A percentile compares a stretch with the other conserved stretches of the same genome.
These are phyloP conservation scores for Indri indri DNA, from an alignment of 2,113 vertebrate genomes.

Conservation along the genomic window DNA sequence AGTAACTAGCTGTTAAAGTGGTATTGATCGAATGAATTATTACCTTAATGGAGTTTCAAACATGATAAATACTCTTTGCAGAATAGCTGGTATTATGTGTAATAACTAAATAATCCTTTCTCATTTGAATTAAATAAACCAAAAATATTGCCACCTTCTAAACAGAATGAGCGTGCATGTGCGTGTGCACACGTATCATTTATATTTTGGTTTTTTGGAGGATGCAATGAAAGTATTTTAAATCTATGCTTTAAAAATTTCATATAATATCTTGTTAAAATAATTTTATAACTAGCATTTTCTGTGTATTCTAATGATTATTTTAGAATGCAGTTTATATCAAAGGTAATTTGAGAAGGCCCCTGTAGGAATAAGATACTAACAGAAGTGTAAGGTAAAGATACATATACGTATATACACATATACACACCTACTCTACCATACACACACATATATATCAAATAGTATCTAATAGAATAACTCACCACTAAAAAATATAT, in stretches of 20 bases:
- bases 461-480: background rate
- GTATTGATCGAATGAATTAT: background rate
- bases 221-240: background rate
- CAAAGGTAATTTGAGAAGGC: background rate
- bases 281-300: background rate
- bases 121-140: background rate
- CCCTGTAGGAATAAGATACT: background rate
- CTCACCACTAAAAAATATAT: background rate
- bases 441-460: background rate
- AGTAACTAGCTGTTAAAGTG: background rate
- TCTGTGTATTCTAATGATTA: background rate
- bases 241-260: background rate
- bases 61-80: background rate
- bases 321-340: slow-evolving; percentile 29
- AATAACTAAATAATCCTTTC: background rate
- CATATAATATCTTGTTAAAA: background rate
- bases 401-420: background rate
- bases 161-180: background rate
- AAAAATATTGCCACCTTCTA: background rate
- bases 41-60: background rate
- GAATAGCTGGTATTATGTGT: background rate
- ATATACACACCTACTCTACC: background rate
- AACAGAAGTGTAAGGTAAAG: background rate
- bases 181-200: background rate
- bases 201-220: background rate